A percentile compares a stretch with the other conserved stretches of the same genome.
Evolutionary conservation across 2,113 vertebrate species (phyloP).

Genomic region (Gymnarchus niloticus): DNA sequence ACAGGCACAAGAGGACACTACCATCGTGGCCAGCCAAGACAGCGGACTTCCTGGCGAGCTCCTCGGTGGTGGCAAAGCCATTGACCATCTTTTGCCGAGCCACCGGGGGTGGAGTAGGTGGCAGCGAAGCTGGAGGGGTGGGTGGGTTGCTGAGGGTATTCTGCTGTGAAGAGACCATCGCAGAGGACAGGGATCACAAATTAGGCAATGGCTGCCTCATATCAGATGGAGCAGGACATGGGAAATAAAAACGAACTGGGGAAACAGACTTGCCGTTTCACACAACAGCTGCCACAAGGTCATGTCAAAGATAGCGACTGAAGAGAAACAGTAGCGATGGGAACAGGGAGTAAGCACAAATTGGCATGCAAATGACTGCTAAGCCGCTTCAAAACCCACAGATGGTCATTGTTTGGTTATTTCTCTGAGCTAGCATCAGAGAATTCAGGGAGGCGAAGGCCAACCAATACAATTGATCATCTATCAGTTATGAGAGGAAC

Average conservation of each 20-base stretch:
- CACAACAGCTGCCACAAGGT: not conserved
- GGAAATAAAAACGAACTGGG: not conserved
- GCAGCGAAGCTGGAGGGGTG: constrained; percentile 91
- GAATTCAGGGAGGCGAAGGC: no score
- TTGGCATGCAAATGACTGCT: not conserved
- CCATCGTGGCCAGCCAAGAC: constrained; percentile 73
- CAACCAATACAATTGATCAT: no score
- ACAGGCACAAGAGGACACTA: constrained; percentile 41
- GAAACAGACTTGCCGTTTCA: not conserved
- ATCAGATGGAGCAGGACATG: not conserved
- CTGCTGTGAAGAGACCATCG: constrained; percentile 64
- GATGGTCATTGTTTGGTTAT: not conserved
- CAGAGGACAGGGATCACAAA: constrained; percentile 14
- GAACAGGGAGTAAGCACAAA: not conserved
- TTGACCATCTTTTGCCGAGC: constrained; percentile 87
- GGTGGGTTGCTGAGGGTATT: constrained; percentile 97
- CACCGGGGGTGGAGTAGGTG: constrained; percentile 88
- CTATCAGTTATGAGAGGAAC: no score
- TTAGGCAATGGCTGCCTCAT: not conserved
- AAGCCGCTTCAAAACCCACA: not conserved
- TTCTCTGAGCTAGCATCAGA: no score
- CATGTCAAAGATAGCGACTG: not conserved
- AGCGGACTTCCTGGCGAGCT: constrained; percentile 79
- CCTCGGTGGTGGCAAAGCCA: constrained; percentile 86
- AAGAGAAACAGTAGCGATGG: not conserved